These are phyloP conservation scores for Eilema caniola DNA, from an alignment of 2,888 invertebrate genomes.

Conservation along the genomic window DNA sequence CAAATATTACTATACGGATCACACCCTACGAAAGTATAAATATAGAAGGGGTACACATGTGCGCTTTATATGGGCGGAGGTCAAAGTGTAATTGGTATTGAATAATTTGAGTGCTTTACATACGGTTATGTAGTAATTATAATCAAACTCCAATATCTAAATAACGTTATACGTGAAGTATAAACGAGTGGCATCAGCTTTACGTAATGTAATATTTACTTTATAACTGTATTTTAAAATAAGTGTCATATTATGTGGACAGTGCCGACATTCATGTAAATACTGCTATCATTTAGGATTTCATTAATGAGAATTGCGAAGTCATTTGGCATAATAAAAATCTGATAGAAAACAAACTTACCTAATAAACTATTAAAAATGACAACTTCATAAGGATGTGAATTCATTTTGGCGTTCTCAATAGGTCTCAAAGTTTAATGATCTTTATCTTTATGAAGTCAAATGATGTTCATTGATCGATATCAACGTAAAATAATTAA, in stretches of 20 bases:
- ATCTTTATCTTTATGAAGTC: not conserved
- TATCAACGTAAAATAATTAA: not conserved
- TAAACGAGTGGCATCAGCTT: too few relatives aligned
- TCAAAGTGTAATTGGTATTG: conserved; percentile 17
- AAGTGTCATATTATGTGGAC: conserved; percentile 20
- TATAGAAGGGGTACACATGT: conserved; percentile 15
- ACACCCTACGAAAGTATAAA: conserved; percentile 19
- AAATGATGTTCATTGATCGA: not conserved
- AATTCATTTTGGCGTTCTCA: not conserved
- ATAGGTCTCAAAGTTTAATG: not conserved
- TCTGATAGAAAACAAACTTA: not conserved
- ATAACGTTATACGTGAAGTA: conserved; percentile 31
- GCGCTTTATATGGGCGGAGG: conserved; percentile 17
- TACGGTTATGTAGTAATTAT: not conserved
- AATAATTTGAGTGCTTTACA: not conserved
- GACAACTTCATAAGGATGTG: not conserved
- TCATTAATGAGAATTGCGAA: conserved; percentile 20
- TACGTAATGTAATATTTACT: conserved; percentile 29
- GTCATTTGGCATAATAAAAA: conserved; percentile 8
- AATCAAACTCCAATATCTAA: conserved; percentile 18
- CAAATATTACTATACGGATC: conserved; percentile 45
- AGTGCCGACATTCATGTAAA: conserved; percentile 14
- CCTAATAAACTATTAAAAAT: not conserved
- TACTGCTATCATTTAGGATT: conserved; percentile 23
- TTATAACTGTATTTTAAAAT: conserved; percentile 30